Conservation (phyloP, 2,888 invertebrate genomes). For the Perizoma affinitatum region DNA sequence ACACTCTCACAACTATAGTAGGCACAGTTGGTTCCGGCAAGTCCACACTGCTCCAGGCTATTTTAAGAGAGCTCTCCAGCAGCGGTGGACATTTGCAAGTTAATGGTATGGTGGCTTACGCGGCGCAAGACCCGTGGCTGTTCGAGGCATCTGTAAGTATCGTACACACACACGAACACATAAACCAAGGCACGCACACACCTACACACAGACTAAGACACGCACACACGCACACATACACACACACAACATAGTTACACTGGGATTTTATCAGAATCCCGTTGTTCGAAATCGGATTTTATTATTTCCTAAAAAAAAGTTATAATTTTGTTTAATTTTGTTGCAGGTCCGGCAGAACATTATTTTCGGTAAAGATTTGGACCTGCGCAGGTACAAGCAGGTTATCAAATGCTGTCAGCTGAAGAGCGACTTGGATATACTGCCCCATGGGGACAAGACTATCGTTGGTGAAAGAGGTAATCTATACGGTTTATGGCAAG, state of each 20-base stretch:
- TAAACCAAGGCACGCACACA: neutral
- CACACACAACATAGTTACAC: no score
- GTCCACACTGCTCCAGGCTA: slow-evolving; percentile 88
- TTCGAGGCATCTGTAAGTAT: slow-evolving; percentile 76
- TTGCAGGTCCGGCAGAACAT: slow-evolving; percentile 89
- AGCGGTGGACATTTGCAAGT: slow-evolving; percentile 81
- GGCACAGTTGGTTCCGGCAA: slow-evolving; percentile 91
- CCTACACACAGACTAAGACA: no score
- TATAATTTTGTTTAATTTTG: neutral
- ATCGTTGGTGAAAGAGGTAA: slow-evolving; percentile 87
- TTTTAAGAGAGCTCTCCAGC: slow-evolving; percentile 88
- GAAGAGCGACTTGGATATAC: slow-evolving; percentile 84
- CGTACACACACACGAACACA: neutral
- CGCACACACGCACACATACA: no score
- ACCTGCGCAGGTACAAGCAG: slow-evolving; percentile 80
- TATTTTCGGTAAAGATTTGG: slow-evolving; percentile 87
- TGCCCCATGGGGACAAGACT: slow-evolving; percentile 87
- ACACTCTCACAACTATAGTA: slow-evolving; percentile 85
- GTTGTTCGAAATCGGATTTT: no score
- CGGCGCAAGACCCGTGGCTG: slow-evolving; percentile 88
- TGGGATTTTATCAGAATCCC: no score
- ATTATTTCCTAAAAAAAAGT: no score
- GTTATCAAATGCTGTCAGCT: slow-evolving; percentile 85
- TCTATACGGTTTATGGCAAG: no score
- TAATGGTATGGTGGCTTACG: slow-evolving; percentile 83